Evolutionary conservation across 2,888 invertebrate species (phyloP).

Genomic region (Therioaphis trifolii): DNA sequence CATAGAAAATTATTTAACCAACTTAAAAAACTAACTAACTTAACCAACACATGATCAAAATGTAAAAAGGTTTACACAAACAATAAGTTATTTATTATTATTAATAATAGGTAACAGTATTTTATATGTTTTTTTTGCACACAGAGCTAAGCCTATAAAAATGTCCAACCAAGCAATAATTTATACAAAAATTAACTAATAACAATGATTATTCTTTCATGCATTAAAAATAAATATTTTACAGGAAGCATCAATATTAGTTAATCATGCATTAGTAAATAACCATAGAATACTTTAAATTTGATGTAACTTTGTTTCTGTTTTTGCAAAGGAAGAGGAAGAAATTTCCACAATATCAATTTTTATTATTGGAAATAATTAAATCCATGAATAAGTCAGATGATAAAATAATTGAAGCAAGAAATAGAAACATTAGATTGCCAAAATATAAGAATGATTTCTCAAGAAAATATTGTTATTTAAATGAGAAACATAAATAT

Average conservation of each 20-base stretch:
- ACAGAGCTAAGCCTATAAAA: conserved; percentile 31
- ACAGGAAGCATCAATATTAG: conserved; percentile 22
- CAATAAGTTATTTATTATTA: no score
- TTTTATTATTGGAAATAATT: conserved; percentile 30
- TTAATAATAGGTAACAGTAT: no score
- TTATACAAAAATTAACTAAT: background rate
- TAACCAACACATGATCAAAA: no score
- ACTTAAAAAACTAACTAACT: no score
- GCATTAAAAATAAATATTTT: conserved; percentile 3
- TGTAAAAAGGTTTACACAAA: no score
- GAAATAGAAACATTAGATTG: conserved; percentile 7
- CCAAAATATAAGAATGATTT: background rate
- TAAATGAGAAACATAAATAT: background rate
- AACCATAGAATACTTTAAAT: conserved; percentile 11
- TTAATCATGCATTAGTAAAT: conserved; percentile 22
- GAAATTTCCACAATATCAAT: background rate
- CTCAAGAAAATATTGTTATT: conserved; percentile 2
- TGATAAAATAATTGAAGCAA: conserved; percentile 21
- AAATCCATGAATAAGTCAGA: conserved; percentile 13
- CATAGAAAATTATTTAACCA: no score
- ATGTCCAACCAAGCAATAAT: background rate
- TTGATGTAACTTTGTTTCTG: conserved; percentile 35
- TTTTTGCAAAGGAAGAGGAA: conserved; percentile 16
- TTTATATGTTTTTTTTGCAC: background rate
- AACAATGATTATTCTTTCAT: conserved; percentile 2